A percentile compares a stretch with the other conserved stretches of the same genome.
These are phyloP conservation scores for Aphidius colemani DNA, from an alignment of 2,888 invertebrate species.

Conservation along the genomic window DNA sequence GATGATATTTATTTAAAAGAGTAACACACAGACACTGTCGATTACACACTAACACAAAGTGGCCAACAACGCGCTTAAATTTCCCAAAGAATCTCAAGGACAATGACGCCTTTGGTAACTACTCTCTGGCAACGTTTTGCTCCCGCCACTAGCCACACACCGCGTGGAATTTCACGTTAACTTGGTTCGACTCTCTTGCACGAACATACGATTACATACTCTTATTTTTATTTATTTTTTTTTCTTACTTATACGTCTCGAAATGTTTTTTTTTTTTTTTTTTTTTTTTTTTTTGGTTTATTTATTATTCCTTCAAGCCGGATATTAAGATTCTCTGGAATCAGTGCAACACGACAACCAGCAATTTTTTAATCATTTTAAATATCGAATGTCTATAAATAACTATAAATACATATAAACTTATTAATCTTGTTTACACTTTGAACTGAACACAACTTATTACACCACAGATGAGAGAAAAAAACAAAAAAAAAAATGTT, in stretches of 20 bases:
- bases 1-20: not conserved
- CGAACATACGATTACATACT: conserved; percentile 7
- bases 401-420: not conserved
- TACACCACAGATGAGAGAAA: too few species aligned
- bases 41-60: conserved; percentile 18
- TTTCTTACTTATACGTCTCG: not conserved
- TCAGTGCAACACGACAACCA: not conserved
- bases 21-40: not conserved
- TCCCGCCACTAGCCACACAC: not conserved
- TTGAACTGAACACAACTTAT: too few species aligned
- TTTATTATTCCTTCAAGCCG: not conserved
- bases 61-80: conserved; percentile 14
- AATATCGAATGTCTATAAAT: not conserved
- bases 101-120: conserved; percentile 18
- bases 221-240: conserved; percentile 9
- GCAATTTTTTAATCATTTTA: conserved; percentile 1
- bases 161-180: conserved; percentile 15
- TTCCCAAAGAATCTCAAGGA: conserved; percentile 37
- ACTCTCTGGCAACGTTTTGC: conserved; percentile 10
- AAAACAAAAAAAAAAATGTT: too few species aligned
- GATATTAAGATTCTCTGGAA: not conserved
- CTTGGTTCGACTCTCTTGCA: not conserved
- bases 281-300: not conserved
- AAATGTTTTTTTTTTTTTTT: not conserved
- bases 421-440: too few species aligned